phyloP scores from a whole-genome alignment of 2,797 vertebrate species.

The Morus bassanus region DNA sequence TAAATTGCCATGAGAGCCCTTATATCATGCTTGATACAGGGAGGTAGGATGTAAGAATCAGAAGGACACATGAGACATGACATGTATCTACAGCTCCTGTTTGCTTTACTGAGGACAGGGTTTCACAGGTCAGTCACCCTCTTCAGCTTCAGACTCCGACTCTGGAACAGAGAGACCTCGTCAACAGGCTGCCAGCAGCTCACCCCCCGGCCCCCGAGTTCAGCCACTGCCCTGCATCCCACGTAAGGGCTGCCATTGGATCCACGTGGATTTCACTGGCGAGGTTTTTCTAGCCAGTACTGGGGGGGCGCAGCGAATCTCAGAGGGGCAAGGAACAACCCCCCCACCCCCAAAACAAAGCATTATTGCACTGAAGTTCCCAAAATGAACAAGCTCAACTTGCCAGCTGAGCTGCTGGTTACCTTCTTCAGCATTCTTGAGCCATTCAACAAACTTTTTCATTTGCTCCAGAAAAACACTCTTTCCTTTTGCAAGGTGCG shows the following conservation, averaged over 20 bases:
- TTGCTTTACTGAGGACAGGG: slow-evolving; percentile 79
- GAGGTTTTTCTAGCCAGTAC: neutral
- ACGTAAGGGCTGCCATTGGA: accelerated
- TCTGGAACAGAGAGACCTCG: slow-evolving; percentile 75
- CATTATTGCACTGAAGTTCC: neutral
- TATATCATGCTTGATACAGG: slow-evolving; percentile 86
- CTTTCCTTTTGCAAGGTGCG: slow-evolving; percentile 90
- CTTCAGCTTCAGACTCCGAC: slow-evolving; percentile 95
- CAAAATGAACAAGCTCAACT: neutral
- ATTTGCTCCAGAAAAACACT: slow-evolving; percentile 97
- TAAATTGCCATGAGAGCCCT: slow-evolving; percentile 82
- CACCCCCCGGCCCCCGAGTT: accelerated
- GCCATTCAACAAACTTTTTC: slow-evolving; percentile 98
- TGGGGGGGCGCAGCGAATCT: accelerated
- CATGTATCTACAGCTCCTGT: slow-evolving; percentile 86
- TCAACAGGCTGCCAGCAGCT: neutral
- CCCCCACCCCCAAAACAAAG: neutral
- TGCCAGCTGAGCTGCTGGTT: neutral
- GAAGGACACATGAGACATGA: slow-evolving; percentile 79
- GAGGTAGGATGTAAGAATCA: slow-evolving; percentile 88
- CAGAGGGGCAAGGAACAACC: neutral
- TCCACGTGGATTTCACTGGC: accelerated
- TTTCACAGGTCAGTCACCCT: slow-evolving; percentile 87
- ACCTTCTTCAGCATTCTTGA: slow-evolving; percentile 98
- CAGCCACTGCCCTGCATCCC: neutral